These are phyloP conservation scores for Epinotia bilunana DNA, from an alignment of 2,888 invertebrate species.

Conservation along the genomic window DNA sequence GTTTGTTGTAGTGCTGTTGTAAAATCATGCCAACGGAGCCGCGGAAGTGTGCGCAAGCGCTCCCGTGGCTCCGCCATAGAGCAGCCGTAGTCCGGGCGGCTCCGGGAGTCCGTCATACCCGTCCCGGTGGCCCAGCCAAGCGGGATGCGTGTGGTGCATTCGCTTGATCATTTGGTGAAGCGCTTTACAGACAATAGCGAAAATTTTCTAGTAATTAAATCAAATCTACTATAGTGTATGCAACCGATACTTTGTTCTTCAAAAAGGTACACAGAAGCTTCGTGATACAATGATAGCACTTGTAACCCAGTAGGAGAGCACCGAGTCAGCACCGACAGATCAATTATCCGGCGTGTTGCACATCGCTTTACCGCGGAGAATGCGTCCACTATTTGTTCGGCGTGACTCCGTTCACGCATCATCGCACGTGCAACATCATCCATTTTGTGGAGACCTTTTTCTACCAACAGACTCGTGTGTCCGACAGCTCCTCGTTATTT, in stretches of 20 bases:
- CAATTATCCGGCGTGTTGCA: constrained; percentile 34
- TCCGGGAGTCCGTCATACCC: too few species aligned
- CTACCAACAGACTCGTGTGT: background rate
- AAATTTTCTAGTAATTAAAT: too few species aligned
- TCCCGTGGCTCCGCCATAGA: too few species aligned
- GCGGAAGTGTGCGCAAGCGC: too few species aligned
- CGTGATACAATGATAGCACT: background rate
- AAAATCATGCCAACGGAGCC: too few species aligned
- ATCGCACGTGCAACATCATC: constrained; percentile 18
- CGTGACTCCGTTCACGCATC: constrained; percentile 43
- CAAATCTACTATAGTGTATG: too few species aligned
- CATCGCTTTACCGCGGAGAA: constrained; percentile 35
- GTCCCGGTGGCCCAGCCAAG: too few species aligned
- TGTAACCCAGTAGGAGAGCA: constrained; percentile 6
- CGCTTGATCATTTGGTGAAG: background rate
- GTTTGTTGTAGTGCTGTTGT: too few species aligned
- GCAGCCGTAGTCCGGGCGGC: too few species aligned
- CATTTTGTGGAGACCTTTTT: constrained; percentile 21
- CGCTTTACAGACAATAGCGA: background rate
- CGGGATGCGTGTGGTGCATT: too few species aligned
- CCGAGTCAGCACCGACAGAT: constrained; percentile 22
- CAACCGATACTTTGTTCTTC: background rate
- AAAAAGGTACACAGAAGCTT: background rate
- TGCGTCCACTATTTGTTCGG: constrained; percentile 38
- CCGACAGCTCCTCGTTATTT: background rate